Evolutionary conservation across 2,888 invertebrate genomes (phyloP).

Genomic region (Nomada fucata): DNA sequence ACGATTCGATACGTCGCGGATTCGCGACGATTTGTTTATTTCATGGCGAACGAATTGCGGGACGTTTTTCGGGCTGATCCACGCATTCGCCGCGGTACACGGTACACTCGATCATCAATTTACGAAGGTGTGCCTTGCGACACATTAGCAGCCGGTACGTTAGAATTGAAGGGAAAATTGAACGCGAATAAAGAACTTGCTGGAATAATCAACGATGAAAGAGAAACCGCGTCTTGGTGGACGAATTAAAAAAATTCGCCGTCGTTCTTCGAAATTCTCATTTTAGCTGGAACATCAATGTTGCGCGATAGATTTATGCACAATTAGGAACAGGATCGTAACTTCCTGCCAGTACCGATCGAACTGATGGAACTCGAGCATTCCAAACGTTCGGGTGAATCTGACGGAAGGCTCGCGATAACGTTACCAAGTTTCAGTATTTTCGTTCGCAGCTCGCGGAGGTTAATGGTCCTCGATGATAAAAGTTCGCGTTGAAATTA

Average conservation of each 20-base stretch:
- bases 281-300: no score
- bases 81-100: no score
- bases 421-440: slow-evolving; percentile 15
- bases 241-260: background rate
- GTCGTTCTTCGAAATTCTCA: no score
- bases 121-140: background rate
- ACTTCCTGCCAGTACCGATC: no score
- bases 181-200: background rate
- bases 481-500: slow-evolving; percentile 39
- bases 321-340: no score
- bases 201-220: background rate
- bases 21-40: no score
- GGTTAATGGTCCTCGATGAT: slow-evolving; percentile 13
- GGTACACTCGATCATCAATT: no score
- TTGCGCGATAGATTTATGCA: no score
- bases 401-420: background rate
- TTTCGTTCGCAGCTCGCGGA: background rate
- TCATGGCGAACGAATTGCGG: no score
- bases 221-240: background rate
- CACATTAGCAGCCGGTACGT: background rate
- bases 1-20: background rate
- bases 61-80: no score
- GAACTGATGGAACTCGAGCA: background rate
- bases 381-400: background rate
- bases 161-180: background rate